These are phyloP conservation scores for Bagarius yarrelli DNA, from an alignment of 2,113 vertebrate genomes.

Conservation along the genomic window DNA sequence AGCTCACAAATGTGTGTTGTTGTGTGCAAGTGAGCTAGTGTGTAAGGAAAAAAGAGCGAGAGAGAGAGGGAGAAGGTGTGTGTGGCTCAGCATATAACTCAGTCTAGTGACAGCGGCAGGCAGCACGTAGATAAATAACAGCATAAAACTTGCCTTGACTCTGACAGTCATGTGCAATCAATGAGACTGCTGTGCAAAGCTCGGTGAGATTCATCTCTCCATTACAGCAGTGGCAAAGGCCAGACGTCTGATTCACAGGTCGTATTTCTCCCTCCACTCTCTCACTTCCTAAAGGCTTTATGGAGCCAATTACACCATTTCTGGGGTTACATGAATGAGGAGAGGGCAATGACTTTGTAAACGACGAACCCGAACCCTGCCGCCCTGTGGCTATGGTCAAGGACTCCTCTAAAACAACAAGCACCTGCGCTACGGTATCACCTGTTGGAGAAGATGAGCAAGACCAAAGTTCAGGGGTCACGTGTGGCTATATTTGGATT, in stretches of 20 bases:
- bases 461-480: neutral
- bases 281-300: constrained; percentile 51
- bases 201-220: constrained; percentile 31
- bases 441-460: constrained; percentile 14
- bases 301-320: constrained; percentile 54
- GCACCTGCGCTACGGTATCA: constrained; percentile 17
- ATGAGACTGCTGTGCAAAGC: constrained; percentile 29
- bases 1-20: neutral
- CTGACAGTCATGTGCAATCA: constrained; percentile 43
- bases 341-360: constrained; percentile 49
- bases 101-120: constrained; percentile 6
- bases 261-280: constrained; percentile 49
- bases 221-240: constrained; percentile 42
- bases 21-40: neutral
- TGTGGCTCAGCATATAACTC: constrained; percentile 14
- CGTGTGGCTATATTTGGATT: neutral
- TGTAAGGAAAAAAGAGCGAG: neutral
- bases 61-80: neutral
- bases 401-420: constrained; percentile 4
- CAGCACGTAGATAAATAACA: constrained; percentile 32
- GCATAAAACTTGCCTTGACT: constrained; percentile 25
- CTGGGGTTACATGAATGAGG: constrained; percentile 48
- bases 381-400: constrained; percentile 8
- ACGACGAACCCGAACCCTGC: constrained; percentile 41
- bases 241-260: constrained; percentile 50